These are phyloP conservation scores for Synanceia verrucosa DNA, from an alignment of 2,797 vertebrate genomes.

Conservation along the genomic window DNA sequence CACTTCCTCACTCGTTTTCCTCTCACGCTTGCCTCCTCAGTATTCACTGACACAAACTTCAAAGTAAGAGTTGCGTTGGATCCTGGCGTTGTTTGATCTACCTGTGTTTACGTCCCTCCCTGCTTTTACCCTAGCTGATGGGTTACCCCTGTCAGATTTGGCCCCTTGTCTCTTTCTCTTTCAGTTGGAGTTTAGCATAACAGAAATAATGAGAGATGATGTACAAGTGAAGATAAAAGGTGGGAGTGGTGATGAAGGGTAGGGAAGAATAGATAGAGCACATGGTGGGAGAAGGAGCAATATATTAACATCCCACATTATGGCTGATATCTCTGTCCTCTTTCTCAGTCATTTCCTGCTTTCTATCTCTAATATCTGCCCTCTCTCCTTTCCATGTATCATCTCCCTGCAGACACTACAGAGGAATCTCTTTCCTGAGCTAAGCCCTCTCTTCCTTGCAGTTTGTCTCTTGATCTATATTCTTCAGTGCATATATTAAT, in stretches of 20 bases:
- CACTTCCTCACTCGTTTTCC: slow-evolving; percentile 71
- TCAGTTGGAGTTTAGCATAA: not conserved
- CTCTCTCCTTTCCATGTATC: not conserved
- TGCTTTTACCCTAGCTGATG: not conserved
- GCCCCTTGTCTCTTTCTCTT: slow-evolving; percentile 17
- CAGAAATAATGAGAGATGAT: slow-evolving; percentile 20
- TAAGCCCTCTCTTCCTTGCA: not conserved
- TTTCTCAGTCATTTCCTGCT: slow-evolving; percentile 6
- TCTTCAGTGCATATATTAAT: slow-evolving; percentile 6
- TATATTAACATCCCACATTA: not conserved
- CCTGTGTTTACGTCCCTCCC: slow-evolving; percentile 21
- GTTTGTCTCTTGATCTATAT: not conserved
- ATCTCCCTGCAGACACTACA: slow-evolving; percentile 3
- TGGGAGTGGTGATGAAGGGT: not conserved
- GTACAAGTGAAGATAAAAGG: not conserved
- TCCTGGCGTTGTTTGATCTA: slow-evolving; percentile 40
- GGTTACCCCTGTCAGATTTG: slow-evolving; percentile 17
- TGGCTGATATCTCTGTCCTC: not conserved
- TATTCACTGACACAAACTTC: slow-evolving; percentile 47
- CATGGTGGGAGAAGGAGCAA: not conserved
- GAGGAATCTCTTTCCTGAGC: slow-evolving; percentile 2
- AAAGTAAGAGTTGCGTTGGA: slow-evolving; percentile 57
- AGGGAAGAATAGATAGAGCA: not conserved
- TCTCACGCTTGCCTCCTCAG: slow-evolving; percentile 52
- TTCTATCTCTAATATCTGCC: not conserved